Conservation (phyloP, 1,140 invertebrate species). For the Acromyrmex charruanus region DNA sequence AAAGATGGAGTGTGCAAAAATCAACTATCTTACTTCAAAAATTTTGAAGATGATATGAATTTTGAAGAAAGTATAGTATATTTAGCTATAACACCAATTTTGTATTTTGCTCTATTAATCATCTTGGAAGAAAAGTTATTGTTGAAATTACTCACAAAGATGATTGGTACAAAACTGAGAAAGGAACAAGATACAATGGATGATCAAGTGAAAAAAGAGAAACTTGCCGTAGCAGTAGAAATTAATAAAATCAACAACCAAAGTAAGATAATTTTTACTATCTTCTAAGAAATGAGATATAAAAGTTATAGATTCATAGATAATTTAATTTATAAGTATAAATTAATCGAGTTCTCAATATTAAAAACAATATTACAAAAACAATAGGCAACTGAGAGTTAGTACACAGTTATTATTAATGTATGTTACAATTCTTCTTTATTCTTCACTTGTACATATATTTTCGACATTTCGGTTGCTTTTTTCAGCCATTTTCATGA, state of each 20-base stretch:
- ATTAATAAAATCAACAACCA: slow-evolving; percentile 76
- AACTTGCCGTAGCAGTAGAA: slow-evolving; percentile 78
- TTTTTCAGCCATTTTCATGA: no score
- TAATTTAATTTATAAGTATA: not conserved
- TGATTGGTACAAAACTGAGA: slow-evolving; percentile 70
- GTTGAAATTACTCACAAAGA: slow-evolving; percentile 69
- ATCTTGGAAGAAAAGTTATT: slow-evolving; percentile 80
- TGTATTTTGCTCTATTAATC: slow-evolving; percentile 81
- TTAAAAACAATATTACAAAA: no score
- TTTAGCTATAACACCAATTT: slow-evolving; percentile 76
- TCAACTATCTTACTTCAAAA: slow-evolving; percentile 77
- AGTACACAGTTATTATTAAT: no score
- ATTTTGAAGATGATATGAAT: slow-evolving; percentile 76
- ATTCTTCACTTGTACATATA: no score
- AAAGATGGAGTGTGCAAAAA: slow-evolving; percentile 78
- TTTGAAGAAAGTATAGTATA: slow-evolving; percentile 80
- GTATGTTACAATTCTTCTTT: no score
- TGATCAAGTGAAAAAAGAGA: slow-evolving; percentile 83
- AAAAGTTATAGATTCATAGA: not conserved
- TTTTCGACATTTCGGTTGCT: no score
- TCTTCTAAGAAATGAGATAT: slow-evolving; percentile 21
- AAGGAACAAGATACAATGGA: slow-evolving; percentile 70
- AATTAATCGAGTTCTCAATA: no score
- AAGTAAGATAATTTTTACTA: slow-evolving; percentile 64
- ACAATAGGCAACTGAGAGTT: no score